phyloP scores from a whole-genome alignment of 1,140 invertebrate species.

The Cherax quadricarinatus region DNA sequence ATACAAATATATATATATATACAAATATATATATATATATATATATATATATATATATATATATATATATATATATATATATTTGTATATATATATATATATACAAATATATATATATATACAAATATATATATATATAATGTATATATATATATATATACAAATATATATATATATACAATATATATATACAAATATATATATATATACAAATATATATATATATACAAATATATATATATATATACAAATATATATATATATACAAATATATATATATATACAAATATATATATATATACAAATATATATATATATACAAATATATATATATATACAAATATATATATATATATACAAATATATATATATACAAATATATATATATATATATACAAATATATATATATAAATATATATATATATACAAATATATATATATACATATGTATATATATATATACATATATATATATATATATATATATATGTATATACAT shows the following conservation, averaged over 20 bases:
- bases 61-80: neutral
- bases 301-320: no score
- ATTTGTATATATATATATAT: no score
- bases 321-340: neutral
- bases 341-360: no score
- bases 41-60: neutral
- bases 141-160: neutral
- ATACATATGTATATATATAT: no score
- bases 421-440: neutral
- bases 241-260: neutral
- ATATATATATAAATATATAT: neutral
- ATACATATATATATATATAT: no score
- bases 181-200: neutral
- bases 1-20: no score
- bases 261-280: neutral
- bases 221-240: neutral
- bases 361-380: conserved; percentile 3
- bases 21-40: no score
- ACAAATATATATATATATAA: no score
- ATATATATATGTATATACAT: neutral
- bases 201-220: no score
- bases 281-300: neutral
- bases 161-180: no score
- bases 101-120: neutral
- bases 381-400: no score